A percentile compares a stretch with the other conserved stretches of the same genome.
Conservation (phyloP, 2,113 vertebrate genomes). For the Hydropotes inermis region DNA sequence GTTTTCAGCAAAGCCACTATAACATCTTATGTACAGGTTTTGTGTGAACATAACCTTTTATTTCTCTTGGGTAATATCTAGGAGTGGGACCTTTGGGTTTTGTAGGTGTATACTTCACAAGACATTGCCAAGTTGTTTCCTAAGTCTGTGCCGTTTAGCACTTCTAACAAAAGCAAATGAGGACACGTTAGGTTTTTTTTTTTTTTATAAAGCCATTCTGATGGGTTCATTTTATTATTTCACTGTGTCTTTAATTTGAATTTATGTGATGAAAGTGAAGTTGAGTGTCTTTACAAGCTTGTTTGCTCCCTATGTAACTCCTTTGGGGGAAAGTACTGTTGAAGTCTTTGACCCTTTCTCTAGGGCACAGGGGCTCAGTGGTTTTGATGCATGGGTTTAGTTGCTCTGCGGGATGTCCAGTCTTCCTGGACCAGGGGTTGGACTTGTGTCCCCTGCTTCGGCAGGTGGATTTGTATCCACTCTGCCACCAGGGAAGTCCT, state of each 20-base stretch:
- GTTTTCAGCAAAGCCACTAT: not conserved
- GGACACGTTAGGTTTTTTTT: not conserved
- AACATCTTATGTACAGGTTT: not conserved
- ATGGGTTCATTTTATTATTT: not conserved
- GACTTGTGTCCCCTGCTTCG: rapidly evolving
- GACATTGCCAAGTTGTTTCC: not conserved
- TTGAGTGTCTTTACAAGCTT: not conserved
- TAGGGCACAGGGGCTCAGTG: not conserved
- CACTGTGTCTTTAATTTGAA: not conserved
- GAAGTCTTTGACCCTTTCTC: not conserved
- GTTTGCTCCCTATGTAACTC: not conserved
- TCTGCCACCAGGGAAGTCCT: not conserved
- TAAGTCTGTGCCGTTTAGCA: not conserved
- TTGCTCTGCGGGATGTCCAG: not conserved
- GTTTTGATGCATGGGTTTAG: not conserved
- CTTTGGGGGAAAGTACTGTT: not conserved
- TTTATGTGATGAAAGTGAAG: not conserved
- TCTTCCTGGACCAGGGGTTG: not conserved
- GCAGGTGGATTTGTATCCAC: not conserved
- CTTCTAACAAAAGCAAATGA: not conserved
- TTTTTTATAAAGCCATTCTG: not conserved
- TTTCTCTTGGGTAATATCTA: not conserved
- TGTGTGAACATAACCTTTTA: not conserved
- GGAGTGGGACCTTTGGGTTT: not conserved
- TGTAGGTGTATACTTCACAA: not conserved